Base-by-base conservation (phyloP, 2,113 vertebrate species). In the Colistium nudipinnis region DNA sequence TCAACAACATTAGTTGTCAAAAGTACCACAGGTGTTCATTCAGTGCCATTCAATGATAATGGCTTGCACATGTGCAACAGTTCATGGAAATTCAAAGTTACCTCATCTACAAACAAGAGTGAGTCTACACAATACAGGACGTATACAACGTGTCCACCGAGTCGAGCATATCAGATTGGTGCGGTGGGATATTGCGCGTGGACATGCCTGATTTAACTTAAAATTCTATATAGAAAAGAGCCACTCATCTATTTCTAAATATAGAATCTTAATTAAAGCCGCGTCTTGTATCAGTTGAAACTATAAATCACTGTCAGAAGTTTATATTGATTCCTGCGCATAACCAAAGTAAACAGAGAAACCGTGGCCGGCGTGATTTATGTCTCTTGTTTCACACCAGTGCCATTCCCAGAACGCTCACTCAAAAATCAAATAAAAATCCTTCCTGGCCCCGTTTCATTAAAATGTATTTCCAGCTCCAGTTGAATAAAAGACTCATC, bases 51-150 rank as follows among this genome's bases (percentile, higher is more conserved):
- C n/a, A n/a, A n/a, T n/a, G n/a, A 79, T 68, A 62, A 77, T 67
- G 52, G 44, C n/a, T 6, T 17, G 19, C 25, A 19, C 36, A 30
- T 41, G 57, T 44, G 33, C n/a, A 55, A 6, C 8, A 33, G 36
- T 27, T 27, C 20, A 2, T 61, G 48, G 43, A 63, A 63, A 80
- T 59, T 17, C 65, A 73, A 70, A 62, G 39, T 27, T 47, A 76
- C 60, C 60, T 78, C 43, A 77, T 80, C 55, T 56, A 39, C 35
- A n/a, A 52, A 36, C 17, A 17, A 13, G 14, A 59, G 16, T 27
- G 52, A 7, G 19, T 69, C 27, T n/a, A 43, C 31, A 27, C 4
- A 47, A 36, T 63, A 6, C 11, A 38, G 13, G 9, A 45, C 24
- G 20, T 19, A 25, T 1, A 0, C 2, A 0, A 62, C 30, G 49